Evolutionary conservation across 1,140 invertebrate species (phyloP).

Genomic region (Lepidurus arcticus): DNA sequence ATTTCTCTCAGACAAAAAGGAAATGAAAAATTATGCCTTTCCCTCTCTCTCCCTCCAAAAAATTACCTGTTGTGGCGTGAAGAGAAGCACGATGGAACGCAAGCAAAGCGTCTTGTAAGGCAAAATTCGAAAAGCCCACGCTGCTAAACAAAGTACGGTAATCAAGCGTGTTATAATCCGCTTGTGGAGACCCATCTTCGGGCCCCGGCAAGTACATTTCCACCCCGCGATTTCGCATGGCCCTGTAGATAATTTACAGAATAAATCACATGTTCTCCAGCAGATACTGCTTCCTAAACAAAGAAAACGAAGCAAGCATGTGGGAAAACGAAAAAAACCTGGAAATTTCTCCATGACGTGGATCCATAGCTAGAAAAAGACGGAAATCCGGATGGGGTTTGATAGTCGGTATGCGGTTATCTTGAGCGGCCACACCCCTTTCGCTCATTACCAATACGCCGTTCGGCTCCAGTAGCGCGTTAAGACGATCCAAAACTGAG

Average conservation of each 20-base stretch:
- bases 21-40: not conserved
- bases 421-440: constrained; percentile 67
- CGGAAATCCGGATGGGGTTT: constrained; percentile 86
- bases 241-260: constrained; percentile 52
- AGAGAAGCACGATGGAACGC: constrained; percentile 50
- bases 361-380: constrained; percentile 91
- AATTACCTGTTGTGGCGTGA: constrained; percentile 28
- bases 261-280: constrained; percentile 23
- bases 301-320: not conserved
- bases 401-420: constrained; percentile 61
- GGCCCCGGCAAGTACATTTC: constrained; percentile 71
- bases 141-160: constrained; percentile 51
- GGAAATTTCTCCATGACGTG: constrained; percentile 90
- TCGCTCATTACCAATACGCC: constrained; percentile 88
- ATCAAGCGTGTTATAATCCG: constrained; percentile 45
- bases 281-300: not conserved
- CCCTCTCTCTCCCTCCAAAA: not conserved
- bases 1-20: not conserved
- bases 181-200: constrained; percentile 40
- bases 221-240: constrained; percentile 95
- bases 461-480: constrained; percentile 87
- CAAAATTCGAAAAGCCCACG: constrained; percentile 47
- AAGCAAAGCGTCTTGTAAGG: constrained; percentile 47
- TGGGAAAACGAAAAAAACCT: constrained; percentile 46
- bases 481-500: constrained; percentile 92